Base-by-base conservation (phyloP, 2,888 invertebrate species). In the Sturmia bella region DNA sequence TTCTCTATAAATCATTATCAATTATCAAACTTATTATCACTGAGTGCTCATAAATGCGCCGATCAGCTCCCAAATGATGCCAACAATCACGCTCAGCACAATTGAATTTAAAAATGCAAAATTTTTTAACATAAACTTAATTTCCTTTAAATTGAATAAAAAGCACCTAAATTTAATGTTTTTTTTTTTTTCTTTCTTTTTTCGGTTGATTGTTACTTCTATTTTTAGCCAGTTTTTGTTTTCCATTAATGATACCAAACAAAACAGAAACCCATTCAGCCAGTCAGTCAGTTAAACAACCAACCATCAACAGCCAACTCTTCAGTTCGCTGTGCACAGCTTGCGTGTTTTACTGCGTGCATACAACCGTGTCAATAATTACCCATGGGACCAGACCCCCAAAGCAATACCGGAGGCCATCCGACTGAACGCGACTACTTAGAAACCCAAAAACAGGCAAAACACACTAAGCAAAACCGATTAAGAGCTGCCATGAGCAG, bases 261-360 rank as follows among this genome's bases (percentile, higher is more conserved):
- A 52, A 63, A 9, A 0, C 63, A 64, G 21, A 32, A 32, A 32
- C 9, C 24, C 57, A 57, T 21, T 19, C 21, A 68, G 17, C 27
- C 69, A 54, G 17, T 13, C 48, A 50, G 39, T 27, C 54, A 32
- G 19, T 12, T n/a, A n/a, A n/a, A n/a, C 21, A 48, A 15, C 75
- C 57, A 75, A 6, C 3, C 68, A 64, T 48, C 56, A 64, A 21
- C 56, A 48, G 54, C 45, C 50, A 54, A 27, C 27, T 66, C 61
- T 43, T 24, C 52, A 52, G 27, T 54, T 45, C 37, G 32, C 48
- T 74, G 41, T 73, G 41, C 69, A 78, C 74, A 77, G 74, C 84
- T 87, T 74, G 84, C 79, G 84, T 88, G 87, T 87, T 86, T 86
- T 87, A 86, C 87, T 87, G 88, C 87, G 89, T 88, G 89, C 89